A percentile compares a stretch with the other conserved stretches of the same genome.
Evolutionary conservation across 53 echinoderm and acorn worm species (phyloP).

Genomic region (Antedon mediterranea): DNA sequence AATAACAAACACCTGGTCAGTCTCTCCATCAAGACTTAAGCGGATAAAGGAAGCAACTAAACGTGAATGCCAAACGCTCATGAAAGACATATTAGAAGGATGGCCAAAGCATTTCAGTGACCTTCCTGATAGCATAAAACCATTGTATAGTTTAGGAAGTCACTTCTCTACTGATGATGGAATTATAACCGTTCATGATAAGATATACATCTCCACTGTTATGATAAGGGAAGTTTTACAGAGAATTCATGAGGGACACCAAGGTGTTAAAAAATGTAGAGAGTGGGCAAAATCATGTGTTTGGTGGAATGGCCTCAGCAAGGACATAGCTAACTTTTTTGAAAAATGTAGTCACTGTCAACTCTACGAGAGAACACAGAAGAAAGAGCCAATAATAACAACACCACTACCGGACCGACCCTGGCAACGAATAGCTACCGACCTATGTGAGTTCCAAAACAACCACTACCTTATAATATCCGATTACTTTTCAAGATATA

Average conservation of each 20-base stretch:
- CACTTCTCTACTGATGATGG: slow-evolving; percentile 3
- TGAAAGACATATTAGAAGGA: not conserved
- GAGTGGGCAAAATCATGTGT: slow-evolving; percentile 3
- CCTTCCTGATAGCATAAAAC: not conserved
- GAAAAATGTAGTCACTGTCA: too few relatives aligned
- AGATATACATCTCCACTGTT: not conserved
- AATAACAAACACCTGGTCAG: slow-evolving; percentile 8
- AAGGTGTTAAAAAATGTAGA: slow-evolving; percentile 10
- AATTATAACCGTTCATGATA: slow-evolving; percentile 3
- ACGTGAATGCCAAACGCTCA: not conserved
- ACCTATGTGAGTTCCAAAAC: too few relatives aligned
- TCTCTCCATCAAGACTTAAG: slow-evolving; percentile 1
- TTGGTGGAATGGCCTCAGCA: too few relatives aligned
- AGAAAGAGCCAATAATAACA: too few relatives aligned
- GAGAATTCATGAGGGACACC: slow-evolving; percentile 14
- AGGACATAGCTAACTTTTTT: too few relatives aligned
- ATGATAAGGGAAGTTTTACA: not conserved
- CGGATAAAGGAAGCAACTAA: slow-evolving; percentile 3
- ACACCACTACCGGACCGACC: too few relatives aligned
- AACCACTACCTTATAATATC: too few relatives aligned
- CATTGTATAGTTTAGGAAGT: not conserved
- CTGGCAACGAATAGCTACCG: too few relatives aligned
- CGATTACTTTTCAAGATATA: too few relatives aligned
- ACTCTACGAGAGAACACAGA: too few relatives aligned
- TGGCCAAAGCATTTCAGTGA: slow-evolving; percentile 14